Evolutionary conservation across 1,140 invertebrate species (phyloP).

Genomic region (Bombus waltoni): DNA sequence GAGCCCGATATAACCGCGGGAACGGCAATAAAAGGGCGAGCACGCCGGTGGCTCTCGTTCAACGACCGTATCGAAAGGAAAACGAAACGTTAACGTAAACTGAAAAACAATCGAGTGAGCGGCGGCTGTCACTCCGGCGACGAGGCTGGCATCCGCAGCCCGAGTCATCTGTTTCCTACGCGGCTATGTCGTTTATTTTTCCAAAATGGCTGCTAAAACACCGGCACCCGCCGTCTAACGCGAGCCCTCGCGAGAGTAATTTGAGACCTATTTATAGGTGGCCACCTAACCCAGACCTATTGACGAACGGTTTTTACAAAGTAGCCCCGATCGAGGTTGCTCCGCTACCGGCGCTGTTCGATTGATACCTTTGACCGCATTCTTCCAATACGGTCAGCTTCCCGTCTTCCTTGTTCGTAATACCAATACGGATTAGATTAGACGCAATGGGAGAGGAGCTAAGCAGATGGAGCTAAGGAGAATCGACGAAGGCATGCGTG

Average conservation of each 20-base stretch:
- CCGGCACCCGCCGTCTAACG: conserved; percentile 51
- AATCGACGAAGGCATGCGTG: rapidly evolving
- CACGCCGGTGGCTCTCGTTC: conserved; percentile 70
- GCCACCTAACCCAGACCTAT: conserved; percentile 56
- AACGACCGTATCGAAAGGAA: conserved; percentile 79
- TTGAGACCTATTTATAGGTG: conserved; percentile 78
- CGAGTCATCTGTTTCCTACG: conserved; percentile 79
- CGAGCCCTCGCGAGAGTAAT: conserved; percentile 75
- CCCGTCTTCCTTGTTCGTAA: rapidly evolving
- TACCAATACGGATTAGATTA: not conserved
- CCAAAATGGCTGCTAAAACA: conserved; percentile 81
- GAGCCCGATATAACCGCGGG: conserved; percentile 74
- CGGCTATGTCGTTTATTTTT: conserved; percentile 77
- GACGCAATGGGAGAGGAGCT: not conserved
- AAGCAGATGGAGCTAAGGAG: not conserved
- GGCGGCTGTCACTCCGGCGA: conserved; percentile 79
- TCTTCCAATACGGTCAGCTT: not conserved
- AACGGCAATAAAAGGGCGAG: conserved; percentile 65
- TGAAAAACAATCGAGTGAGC: conserved; percentile 79
- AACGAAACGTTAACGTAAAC: conserved; percentile 79
- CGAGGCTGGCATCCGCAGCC: conserved; percentile 72
- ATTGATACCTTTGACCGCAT: not conserved
- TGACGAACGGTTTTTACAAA: conserved; percentile 41
- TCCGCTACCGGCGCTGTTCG: not conserved
- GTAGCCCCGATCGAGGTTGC: conserved; percentile 15